phyloP scores from a whole-genome alignment of 1,140 invertebrate species.

The Mamestra configurata region DNA sequence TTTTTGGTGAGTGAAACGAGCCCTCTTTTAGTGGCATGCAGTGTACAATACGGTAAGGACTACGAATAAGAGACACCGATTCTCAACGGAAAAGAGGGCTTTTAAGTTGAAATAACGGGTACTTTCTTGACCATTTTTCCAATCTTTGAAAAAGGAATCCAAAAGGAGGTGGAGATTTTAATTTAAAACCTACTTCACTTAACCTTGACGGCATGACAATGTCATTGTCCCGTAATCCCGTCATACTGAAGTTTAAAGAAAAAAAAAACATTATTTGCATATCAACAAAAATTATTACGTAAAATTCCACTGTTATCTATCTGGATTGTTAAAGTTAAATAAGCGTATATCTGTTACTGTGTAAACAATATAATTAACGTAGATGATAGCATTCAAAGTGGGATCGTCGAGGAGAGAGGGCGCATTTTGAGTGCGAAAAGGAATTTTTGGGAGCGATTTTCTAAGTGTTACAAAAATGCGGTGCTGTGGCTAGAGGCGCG shows the following conservation, averaged over 20 bases:
- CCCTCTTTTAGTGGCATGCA: too few species aligned
- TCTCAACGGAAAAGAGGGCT: too few species aligned
- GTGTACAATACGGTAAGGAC: too few species aligned
- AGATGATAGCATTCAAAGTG: conserved; percentile 68
- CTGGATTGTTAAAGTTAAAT: conserved; percentile 56
- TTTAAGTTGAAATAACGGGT: too few species aligned
- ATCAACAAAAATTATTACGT: conserved; percentile 55
- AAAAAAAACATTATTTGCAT: conserved; percentile 38
- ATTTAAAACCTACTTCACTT: conserved; percentile 32
- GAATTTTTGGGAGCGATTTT: conserved; percentile 49
- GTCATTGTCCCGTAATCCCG: conserved; percentile 29
- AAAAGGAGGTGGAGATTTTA: neutral
- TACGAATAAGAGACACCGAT: too few species aligned
- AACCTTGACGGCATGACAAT: conserved; percentile 37
- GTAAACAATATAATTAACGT: conserved; percentile 71
- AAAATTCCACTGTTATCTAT: conserved; percentile 73
- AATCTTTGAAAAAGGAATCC: too few species aligned
- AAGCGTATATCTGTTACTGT: conserved; percentile 48
- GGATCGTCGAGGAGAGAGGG: conserved; percentile 56
- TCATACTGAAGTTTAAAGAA: conserved; percentile 21
- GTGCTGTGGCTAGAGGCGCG: conserved; percentile 72
- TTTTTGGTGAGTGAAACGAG: too few species aligned
- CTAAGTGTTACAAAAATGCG: conserved; percentile 73
- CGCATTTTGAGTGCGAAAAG: conserved; percentile 58
- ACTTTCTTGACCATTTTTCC: too few species aligned